phyloP scores from a whole-genome alignment of 2,797 vertebrate species.

The Fringilla coelebs region DNA sequence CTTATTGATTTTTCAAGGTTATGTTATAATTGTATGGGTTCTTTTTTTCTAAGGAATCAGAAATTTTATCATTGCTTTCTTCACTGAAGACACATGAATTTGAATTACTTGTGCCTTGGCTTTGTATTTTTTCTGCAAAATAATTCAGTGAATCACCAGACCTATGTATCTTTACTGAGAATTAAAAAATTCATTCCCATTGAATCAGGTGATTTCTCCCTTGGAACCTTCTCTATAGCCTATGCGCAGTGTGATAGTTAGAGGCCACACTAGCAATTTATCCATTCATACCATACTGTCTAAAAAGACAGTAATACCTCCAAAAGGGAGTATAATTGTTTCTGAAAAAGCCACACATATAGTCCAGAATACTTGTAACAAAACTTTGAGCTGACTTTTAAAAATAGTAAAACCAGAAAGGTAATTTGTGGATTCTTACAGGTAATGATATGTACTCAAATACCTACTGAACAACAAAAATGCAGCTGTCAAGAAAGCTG shows the following conservation, averaged over 20 bases:
- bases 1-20: not conserved
- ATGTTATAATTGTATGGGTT: not conserved
- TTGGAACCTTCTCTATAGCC: slow-evolving; percentile 10
- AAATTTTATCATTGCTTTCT: slow-evolving; percentile 9
- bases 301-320: not conserved
- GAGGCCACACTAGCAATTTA: not conserved
- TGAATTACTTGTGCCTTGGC: not conserved
- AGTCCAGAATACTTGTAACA: not conserved
- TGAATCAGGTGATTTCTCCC: not conserved
- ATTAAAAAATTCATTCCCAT: not conserved
- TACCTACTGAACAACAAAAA: not conserved
- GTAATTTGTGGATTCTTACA: not conserved
- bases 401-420: not conserved
- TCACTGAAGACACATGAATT: not conserved
- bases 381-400: not conserved
- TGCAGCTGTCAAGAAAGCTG: not conserved
- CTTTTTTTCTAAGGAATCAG: not conserved
- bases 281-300: not conserved
- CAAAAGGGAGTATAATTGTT: not conserved
- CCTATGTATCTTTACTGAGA: not conserved
- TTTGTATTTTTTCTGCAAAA: not conserved
- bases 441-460: not conserved
- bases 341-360: not conserved
- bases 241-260: not conserved
- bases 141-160: not conserved